Evolutionary conservation across 2,888 invertebrate genomes (phyloP), one percentile per base, ranked within the genome.

Genomic region (Aporophyla nigra): DNA sequence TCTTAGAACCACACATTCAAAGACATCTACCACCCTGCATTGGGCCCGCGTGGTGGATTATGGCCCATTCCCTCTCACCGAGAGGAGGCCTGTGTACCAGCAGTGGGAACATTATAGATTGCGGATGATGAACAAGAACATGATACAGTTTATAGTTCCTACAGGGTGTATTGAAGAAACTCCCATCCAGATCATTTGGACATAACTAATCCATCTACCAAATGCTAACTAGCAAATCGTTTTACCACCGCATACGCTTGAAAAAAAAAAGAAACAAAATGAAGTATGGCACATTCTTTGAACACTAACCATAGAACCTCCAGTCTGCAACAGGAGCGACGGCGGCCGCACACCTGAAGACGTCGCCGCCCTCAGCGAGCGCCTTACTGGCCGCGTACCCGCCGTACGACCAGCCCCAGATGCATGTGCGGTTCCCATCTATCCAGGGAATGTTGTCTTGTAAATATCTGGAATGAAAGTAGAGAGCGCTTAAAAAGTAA

Each of bases 351-450:
- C 99, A 99, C 87, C 98, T 98, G 97, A 99, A 99, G 49, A 98
- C 97, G 65, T 97, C 96, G 0, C 97, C 97, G 84, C 99, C 99
- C 63, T 97, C 97, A 0, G 99, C 99, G 80, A 99, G 96, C 4
- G 98, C 98, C 97, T 99, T 98, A 7, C 98, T 98, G 1, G 99
- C 97, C 0, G 99, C 98, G 94, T 99, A 99, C 2, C 99, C 99
- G 21, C 99, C 99, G 94, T 99, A 99, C 89, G 99, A 99, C 99
- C 99, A 99, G 73, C 99, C 99, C 99, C 99, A 99, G 90, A 99
- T 99, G 66, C 98, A 99, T 0, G 99, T 98, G 88, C 98, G 98
- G 70, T 97, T 97, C 5, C 97, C 94, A 95, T 99, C 99, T 78
- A 99, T 97, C 95, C 98, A 99, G 1, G 97, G 92, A 24, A 97